These are phyloP conservation scores for Sinonovacula constricta DNA, from an alignment of 1,140 invertebrate genomes.

Conservation along the genomic window DNA sequence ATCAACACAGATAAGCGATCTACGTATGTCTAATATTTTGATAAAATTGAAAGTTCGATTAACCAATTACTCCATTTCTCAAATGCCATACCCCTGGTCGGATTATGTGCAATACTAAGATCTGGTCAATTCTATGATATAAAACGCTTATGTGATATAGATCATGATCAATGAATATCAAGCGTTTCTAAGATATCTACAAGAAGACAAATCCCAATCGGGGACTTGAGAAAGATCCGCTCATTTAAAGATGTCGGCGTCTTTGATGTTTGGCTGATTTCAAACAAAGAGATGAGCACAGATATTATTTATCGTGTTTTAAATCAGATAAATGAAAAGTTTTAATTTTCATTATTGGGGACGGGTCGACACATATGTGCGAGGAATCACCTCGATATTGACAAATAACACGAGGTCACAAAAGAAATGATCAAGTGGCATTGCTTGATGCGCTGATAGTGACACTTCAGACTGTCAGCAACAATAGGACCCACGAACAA, in stretches of 20 bases:
- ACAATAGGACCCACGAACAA: background rate
- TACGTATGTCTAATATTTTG: background rate
- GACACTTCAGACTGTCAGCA: conserved; percentile 6
- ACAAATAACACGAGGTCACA: background rate
- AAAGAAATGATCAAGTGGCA: background rate
- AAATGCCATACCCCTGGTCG: background rate
- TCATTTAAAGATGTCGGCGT: conserved; percentile 44
- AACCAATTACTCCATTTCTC: background rate
- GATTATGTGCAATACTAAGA: background rate
- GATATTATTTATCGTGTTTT: conserved; percentile 38
- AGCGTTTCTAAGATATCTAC: background rate
- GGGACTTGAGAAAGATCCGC: conserved; percentile 18
- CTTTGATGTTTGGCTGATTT: conserved; percentile 41
- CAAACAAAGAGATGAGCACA: conserved; percentile 13
- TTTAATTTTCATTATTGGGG: conserved; percentile 35
- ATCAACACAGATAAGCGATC: background rate
- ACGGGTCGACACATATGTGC: background rate
- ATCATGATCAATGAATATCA: background rate
- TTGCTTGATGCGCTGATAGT: conserved; percentile 7
- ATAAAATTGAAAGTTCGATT: background rate
- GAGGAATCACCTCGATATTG: background rate
- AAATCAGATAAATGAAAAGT: conserved; percentile 32
- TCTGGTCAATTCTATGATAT: background rate
- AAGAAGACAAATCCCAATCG: background rate
- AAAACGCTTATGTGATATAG: background rate